Evolutionary conservation across 2,888 invertebrate species (phyloP), one percentile per base, ranked within the genome.

Genomic region (Agrotis clavis): DNA sequence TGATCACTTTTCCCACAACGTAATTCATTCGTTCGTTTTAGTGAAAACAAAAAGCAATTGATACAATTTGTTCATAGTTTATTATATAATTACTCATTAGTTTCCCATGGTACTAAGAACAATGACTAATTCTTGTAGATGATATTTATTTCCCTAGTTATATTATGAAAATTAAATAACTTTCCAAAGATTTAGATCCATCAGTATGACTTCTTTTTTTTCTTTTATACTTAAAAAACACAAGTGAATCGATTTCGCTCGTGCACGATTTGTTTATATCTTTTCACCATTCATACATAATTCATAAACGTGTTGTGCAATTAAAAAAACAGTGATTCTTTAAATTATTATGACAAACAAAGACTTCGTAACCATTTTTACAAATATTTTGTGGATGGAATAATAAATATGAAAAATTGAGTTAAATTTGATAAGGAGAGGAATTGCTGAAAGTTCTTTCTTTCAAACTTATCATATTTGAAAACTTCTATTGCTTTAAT

Each of bases 41-140:
- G 16, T 45, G 25, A 47, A 59, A 62, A 65, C 68, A 67, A 11
- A 66, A 62, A 77, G 68, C 66, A 71, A 62, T 35, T 74, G 35
- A 50, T 9, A 56, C 3, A 30, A 14, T 47, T 61, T 16, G n/a
- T 48, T 50, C 19, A 19, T 25, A 25, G 35, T 67, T 67, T 48
- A 25, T 21, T 35, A 41, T 67, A 63, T 21, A 11, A 56, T 70
- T 59, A 18, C 9, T 53, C 53, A 35, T 16, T 41, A 30, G 9
- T 60, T 74, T 67, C 62, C 63, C 51, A 51, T 45, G 67, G 64
- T 21, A 50, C 11, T 21, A 54, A 60, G 59, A 67, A 35, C 59
- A 70, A 71, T 60, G 45, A 54, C n/a, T 51, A 68, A 61, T 48
- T 50, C 14, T 48, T 21, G 25, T 30, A 56, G 1, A 11, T 56